Conservation (phyloP, 2,888 invertebrate genomes). For the Rhynchonema sp. region DNA sequence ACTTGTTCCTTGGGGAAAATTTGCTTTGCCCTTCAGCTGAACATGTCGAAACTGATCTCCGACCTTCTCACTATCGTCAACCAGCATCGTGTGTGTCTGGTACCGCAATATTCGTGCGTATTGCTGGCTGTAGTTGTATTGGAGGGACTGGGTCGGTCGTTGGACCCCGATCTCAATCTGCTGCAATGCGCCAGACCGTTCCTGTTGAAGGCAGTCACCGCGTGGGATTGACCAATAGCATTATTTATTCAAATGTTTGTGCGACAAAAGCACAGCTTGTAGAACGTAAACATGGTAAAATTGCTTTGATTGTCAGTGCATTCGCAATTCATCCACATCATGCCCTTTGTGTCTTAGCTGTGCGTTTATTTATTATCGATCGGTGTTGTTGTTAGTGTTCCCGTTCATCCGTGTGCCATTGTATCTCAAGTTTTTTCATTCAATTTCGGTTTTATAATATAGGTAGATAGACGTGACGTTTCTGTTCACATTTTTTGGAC, state of each 20-base stretch:
- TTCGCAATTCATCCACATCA: too few relatives aligned
- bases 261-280: too few relatives aligned
- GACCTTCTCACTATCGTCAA: slow-evolving; percentile 34
- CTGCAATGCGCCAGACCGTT: slow-evolving; percentile 32
- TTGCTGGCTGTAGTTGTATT: slow-evolving; percentile 36
- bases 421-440: too few relatives aligned
- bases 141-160: slow-evolving; percentile 36
- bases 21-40: slow-evolving; percentile 32
- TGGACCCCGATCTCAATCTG: slow-evolving; percentile 37
- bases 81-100: slow-evolving; percentile 34
- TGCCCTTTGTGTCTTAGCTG: too few relatives aligned
- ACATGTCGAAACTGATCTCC: slow-evolving; percentile 33
- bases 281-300: too few relatives aligned
- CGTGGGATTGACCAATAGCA: neutral
- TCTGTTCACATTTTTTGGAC: too few relatives aligned
- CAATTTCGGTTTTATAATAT: too few relatives aligned
- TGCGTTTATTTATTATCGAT: too few relatives aligned
- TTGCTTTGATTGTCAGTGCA: too few relatives aligned
- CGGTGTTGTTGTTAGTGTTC: slow-evolving; percentile 16
- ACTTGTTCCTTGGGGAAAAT: too few relatives aligned
- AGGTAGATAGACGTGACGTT: too few relatives aligned
- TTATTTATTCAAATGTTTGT: too few relatives aligned
- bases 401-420: slow-evolving; percentile 11
- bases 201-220: slow-evolving; percentile 4
- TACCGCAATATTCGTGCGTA: slow-evolving; percentile 36